Conservation (phyloP, 2,797 vertebrate genomes). For the Linurgus olivaceus region DNA sequence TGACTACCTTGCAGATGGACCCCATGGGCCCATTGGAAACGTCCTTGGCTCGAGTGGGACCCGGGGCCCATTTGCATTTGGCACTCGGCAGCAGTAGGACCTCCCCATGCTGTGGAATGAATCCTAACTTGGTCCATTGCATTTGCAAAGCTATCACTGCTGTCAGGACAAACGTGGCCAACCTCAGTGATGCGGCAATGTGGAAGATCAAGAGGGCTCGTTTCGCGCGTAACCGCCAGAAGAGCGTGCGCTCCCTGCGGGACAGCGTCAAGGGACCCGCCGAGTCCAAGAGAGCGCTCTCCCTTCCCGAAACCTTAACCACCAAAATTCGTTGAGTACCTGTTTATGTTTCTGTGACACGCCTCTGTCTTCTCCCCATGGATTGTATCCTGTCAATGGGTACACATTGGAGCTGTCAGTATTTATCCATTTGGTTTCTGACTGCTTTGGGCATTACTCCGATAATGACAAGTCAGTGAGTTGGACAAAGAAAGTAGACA, state of each 20-base stretch:
- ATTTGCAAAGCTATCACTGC: constrained; percentile 91
- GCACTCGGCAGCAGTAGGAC: background rate
- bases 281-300: constrained; percentile 93
- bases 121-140: constrained; percentile 55
- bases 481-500: background rate
- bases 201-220: constrained; percentile 98
- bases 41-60: background rate
- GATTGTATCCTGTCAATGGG: background rate
- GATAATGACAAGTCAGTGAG: background rate
- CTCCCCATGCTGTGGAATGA: constrained; percentile 30
- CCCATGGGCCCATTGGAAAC: background rate
- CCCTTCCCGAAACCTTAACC: constrained; percentile 92
- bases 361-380: constrained; percentile 39
- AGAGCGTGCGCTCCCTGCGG: constrained; percentile 92
- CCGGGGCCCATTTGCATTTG: constrained; percentile 9
- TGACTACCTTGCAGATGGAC: constrained; percentile 39
- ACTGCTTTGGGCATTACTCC: background rate
- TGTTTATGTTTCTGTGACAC: background rate
- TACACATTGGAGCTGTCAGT: background rate
- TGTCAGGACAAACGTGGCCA: constrained; percentile 95
- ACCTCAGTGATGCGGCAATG: constrained; percentile 95
- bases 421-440: background rate
- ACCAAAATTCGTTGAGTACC: constrained; percentile 94
- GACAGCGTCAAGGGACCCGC: constrained; percentile 91
- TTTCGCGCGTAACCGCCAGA: constrained; percentile 95